Evolutionary conservation across 2,113 vertebrate genomes (phyloP).

Genomic region (Tyto alba): DNA sequence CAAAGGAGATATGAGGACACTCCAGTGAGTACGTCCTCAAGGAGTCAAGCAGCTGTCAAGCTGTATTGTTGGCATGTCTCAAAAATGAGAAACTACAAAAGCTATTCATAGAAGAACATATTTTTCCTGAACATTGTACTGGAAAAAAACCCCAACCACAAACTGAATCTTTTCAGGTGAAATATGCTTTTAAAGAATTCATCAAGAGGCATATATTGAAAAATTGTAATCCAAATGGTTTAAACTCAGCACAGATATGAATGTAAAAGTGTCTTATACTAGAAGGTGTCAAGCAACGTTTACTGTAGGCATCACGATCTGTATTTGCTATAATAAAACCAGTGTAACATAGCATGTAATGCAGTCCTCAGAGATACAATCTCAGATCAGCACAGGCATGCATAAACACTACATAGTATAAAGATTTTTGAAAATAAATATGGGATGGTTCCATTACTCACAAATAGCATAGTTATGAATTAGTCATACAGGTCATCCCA

Average conservation of each 20-base stretch:
- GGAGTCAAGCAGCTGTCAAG: background rate
- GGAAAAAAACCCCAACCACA: background rate
- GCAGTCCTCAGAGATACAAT: background rate
- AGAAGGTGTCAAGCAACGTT: accelerated
- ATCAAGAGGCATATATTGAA: background rate
- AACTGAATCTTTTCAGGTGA: background rate
- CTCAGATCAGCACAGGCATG: background rate
- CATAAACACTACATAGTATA: background rate
- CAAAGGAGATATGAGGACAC: background rate
- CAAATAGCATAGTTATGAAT: background rate
- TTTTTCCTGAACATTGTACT: background rate
- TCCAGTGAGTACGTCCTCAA: background rate
- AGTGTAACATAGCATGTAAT: background rate
- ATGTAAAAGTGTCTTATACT: background rate
- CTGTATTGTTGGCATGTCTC: background rate
- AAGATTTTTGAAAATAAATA: background rate
- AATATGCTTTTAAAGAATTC: background rate
- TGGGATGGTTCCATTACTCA: background rate
- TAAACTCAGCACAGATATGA: background rate
- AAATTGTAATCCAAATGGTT: background rate
- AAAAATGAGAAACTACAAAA: background rate
- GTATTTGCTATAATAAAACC: background rate
- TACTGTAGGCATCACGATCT: background rate
- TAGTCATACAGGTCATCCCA: background rate
- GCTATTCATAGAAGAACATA: background rate